A percentile compares a stretch with the other conserved stretches of the same genome.
These are phyloP conservation scores for Epinephelus moara DNA, from an alignment of 2,113 vertebrate genomes.

Conservation along the genomic window DNA sequence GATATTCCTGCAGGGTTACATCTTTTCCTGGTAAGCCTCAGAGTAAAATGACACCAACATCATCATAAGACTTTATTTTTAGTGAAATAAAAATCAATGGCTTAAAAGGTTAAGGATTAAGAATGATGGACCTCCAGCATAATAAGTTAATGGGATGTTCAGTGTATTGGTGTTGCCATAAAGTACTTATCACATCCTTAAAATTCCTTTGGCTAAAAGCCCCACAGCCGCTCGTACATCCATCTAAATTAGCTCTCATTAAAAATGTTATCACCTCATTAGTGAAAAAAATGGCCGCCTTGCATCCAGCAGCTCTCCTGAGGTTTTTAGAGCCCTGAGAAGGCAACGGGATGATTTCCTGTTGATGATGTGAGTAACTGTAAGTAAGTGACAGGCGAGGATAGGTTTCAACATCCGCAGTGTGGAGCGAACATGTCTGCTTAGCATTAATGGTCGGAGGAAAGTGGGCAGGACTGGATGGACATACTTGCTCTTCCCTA, in stretches of 20 bases:
- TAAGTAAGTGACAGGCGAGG: slow-evolving; percentile 73
- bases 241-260: slow-evolving; percentile 47
- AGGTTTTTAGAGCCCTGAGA: slow-evolving; percentile 55
- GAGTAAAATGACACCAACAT: background rate
- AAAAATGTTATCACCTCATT: slow-evolving; percentile 60
- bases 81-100: slow-evolving; percentile 36
- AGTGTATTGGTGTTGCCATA: slow-evolving; percentile 10
- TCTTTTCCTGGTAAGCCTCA: background rate
- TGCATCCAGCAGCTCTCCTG: slow-evolving; percentile 56
- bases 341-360: slow-evolving; percentile 66
- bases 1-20: background rate
- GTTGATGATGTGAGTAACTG: slow-evolving; percentile 76
- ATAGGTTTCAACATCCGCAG: slow-evolving; percentile 69
- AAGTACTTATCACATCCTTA: slow-evolving; percentile 31
- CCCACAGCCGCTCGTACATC: slow-evolving; percentile 23
- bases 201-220: slow-evolving; percentile 47
- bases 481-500: slow-evolving; percentile 60
- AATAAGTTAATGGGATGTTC: slow-evolving; percentile 15
- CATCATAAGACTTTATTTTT: slow-evolving; percentile 17
- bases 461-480: slow-evolving; percentile 62
- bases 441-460: slow-evolving; percentile 62
- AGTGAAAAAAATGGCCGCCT: slow-evolving; percentile 56
- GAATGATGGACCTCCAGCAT: slow-evolving; percentile 2
- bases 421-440: slow-evolving; percentile 54
- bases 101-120: slow-evolving; percentile 21